Evolutionary conservation across 2,888 invertebrate species (phyloP).

Genomic region (Melitaea athalia): DNA sequence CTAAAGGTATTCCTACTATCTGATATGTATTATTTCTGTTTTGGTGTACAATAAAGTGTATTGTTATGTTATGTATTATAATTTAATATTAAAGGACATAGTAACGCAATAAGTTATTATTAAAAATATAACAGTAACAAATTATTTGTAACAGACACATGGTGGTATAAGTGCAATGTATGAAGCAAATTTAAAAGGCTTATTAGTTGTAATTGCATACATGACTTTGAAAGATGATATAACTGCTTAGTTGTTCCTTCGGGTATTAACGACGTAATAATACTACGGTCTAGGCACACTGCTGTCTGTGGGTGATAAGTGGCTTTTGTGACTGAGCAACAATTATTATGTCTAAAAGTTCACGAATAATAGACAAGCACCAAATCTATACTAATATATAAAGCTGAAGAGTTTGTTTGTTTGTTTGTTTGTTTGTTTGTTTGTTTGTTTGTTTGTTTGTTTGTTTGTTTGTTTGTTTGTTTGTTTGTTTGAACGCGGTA

Average conservation of each 20-base stretch:
- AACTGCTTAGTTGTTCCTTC: constrained; percentile 29
- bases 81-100: not conserved
- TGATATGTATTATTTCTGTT: too few species aligned
- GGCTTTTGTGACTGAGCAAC: constrained; percentile 8
- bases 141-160: constrained; percentile 1
- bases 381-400: too few species aligned
- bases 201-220: constrained; percentile 38
- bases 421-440: too few species aligned
- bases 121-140: not conserved
- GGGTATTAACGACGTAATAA: constrained; percentile 7
- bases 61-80: too few species aligned
- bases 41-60: too few species aligned
- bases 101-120: not conserved
- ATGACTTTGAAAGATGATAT: constrained; percentile 38
- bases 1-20: too few species aligned
- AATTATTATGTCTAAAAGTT: not conserved
- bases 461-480: too few species aligned
- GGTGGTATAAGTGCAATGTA: constrained; percentile 18
- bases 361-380: not conserved
- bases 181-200: constrained; percentile 26
- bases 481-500: too few species aligned
- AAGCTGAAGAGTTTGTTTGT: too few species aligned
- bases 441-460: too few species aligned
- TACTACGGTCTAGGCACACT: not conserved
- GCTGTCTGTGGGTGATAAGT: constrained; percentile 1